These are phyloP conservation scores for Hoplodrina blanda DNA, from an alignment of 2,888 invertebrate genomes.

Conservation along the genomic window DNA sequence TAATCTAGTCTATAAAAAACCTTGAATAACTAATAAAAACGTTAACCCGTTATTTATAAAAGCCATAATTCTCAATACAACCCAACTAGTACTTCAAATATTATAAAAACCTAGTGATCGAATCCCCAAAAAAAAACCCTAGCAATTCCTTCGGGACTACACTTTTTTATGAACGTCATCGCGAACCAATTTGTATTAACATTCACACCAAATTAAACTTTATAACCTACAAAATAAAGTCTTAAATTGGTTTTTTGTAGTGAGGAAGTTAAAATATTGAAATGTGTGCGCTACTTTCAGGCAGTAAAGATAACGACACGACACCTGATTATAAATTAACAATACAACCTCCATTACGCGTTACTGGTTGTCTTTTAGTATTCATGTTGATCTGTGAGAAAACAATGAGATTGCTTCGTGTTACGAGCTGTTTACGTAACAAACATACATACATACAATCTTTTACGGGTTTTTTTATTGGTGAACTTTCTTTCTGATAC, in stretches of 20 bases:
- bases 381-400: slow-evolving; percentile 20
- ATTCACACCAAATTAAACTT: slow-evolving; percentile 26
- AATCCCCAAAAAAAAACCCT: slow-evolving; percentile 33
- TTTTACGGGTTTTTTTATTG: not conserved
- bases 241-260: slow-evolving; percentile 13
- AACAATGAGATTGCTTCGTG: not conserved
- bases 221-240: slow-evolving; percentile 3
- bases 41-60: slow-evolving; percentile 18
- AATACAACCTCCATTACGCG: slow-evolving; percentile 21
- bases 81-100: slow-evolving; percentile 32
- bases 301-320: slow-evolving; percentile 52
- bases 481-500: not conserved
- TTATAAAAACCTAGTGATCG: slow-evolving; percentile 35
- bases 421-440: slow-evolving; percentile 27
- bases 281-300: slow-evolving; percentile 39
- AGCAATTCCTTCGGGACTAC: slow-evolving; percentile 37
- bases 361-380: slow-evolving; percentile 36
- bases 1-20: not conserved
- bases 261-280: slow-evolving; percentile 50
- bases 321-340: slow-evolving; percentile 57
- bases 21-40: not conserved
- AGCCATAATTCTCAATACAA: slow-evolving; percentile 9
- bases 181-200: slow-evolving; percentile 35
- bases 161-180: slow-evolving; percentile 44
- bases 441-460: not conserved